These are phyloP conservation scores for Proteles cristata DNA, from an alignment of 2,113 vertebrate genomes.

Conservation along the genomic window DNA sequence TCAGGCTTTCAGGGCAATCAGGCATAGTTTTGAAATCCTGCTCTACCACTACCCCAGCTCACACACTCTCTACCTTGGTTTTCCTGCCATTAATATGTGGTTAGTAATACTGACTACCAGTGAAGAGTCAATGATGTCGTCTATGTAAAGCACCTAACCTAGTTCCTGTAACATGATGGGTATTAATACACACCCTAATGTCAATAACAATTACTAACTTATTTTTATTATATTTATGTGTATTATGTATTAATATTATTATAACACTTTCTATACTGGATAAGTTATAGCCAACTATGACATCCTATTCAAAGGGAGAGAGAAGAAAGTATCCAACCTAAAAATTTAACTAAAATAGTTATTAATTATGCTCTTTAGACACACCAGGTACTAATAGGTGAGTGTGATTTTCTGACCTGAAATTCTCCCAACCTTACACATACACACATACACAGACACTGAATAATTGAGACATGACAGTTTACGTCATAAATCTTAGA, in stretches of 20 bases:
- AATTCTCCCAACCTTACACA: background rate
- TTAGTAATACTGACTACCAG: background rate
- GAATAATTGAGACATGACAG: conserved; percentile 3
- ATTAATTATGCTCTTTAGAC: background rate
- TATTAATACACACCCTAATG: background rate
- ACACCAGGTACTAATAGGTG: background rate
- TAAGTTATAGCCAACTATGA: background rate
- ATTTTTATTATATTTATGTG: background rate
- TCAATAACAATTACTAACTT: background rate
- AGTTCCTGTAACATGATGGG: background rate
- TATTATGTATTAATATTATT: background rate
- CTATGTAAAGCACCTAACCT: background rate
- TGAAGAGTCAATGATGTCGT: background rate
- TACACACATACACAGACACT: background rate
- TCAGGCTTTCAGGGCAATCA: background rate
- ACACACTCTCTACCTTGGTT: background rate
- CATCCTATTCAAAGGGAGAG: background rate
- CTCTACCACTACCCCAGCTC: background rate
- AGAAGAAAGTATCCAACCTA: background rate
- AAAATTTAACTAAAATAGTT: background rate
- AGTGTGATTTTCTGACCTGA: conserved; percentile 32
- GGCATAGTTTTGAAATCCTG: background rate
- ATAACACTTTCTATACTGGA: background rate
- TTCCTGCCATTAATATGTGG: background rate
- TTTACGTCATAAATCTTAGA: background rate